These are phyloP conservation scores for Coreius guichenoti DNA, from an alignment of 2,797 vertebrate genomes.

Conservation along the genomic window DNA sequence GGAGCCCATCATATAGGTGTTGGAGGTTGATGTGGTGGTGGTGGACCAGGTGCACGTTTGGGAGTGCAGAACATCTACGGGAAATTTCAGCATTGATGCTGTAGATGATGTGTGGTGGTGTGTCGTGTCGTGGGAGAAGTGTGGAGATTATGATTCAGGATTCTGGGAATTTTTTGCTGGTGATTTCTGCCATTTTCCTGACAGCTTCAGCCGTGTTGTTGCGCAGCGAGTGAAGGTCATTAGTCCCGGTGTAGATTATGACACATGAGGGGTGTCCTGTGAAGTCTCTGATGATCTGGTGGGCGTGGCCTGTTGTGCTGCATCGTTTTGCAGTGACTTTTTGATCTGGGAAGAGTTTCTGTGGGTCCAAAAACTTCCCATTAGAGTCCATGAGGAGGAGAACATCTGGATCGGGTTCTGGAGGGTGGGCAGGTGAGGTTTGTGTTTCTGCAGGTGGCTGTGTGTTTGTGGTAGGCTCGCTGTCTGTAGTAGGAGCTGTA, in stretches of 20 bases:
- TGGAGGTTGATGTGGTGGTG: not conserved
- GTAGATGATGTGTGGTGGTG: slow-evolving; percentile 2
- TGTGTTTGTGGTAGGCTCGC: not conserved
- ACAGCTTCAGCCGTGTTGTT: too few relatives aligned
- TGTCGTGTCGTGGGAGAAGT: not conserved
- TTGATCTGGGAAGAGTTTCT: too few relatives aligned
- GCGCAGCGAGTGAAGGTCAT: too few relatives aligned
- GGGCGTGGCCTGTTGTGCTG: too few relatives aligned
- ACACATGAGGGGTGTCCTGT: too few relatives aligned
- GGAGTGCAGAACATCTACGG: not conserved
- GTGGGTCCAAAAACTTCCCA: slow-evolving; percentile 1
- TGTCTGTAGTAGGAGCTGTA: not conserved
- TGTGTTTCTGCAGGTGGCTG: slow-evolving; percentile 17
- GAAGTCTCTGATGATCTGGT: too few relatives aligned
- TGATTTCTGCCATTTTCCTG: too few relatives aligned
- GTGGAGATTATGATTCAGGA: not conserved
- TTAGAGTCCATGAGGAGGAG: slow-evolving; percentile 17
- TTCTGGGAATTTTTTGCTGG: too few relatives aligned
- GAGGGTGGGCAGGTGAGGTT: not conserved
- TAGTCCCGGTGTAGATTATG: too few relatives aligned
- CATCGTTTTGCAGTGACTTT: too few relatives aligned
- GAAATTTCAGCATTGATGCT: too few relatives aligned
- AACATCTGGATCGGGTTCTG: not conserved
- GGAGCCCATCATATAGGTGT: slow-evolving; percentile 1
- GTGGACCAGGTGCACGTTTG: not conserved